Evolutionary conservation across 1,140 invertebrate species (phyloP).

Genomic region (Zaprionus vittiger): DNA sequence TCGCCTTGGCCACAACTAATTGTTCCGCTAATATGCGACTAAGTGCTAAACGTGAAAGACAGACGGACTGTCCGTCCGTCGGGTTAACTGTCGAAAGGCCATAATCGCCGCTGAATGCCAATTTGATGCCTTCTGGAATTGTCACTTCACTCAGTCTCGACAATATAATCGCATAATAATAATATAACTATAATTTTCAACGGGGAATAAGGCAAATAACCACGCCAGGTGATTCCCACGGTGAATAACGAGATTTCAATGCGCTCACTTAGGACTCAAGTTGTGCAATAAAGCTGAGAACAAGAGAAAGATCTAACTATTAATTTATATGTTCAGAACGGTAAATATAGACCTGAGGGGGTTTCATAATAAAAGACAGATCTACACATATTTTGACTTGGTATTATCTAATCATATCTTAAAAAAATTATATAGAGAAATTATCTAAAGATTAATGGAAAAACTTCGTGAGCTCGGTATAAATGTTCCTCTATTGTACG

Average conservation of each 20-base stretch:
- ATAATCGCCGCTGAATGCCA: not conserved
- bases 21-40: conserved; percentile 11
- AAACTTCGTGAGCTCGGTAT: no score
- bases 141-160: conserved; percentile 8
- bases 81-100: not conserved
- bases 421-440: no score
- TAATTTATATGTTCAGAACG: not conserved
- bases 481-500: no score
- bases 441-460: no score
- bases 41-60: conserved; percentile 3
- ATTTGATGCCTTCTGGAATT: conserved; percentile 7
- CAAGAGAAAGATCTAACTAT: not conserved
- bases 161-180: conserved; percentile 2
- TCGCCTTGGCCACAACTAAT: conserved; percentile 5
- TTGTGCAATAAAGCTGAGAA: conserved; percentile 2
- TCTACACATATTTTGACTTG: not conserved
- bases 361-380: not conserved
- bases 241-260: not conserved
- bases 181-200: conserved; percentile 1
- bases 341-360: not conserved
- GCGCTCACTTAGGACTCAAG: not conserved
- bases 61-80: not conserved
- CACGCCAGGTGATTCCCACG: not conserved
- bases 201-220: conserved; percentile 2
- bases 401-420: not conserved